Base-by-base conservation (phyloP, 1,140 invertebrate genomes). In the Drosophila cardini region DNA sequence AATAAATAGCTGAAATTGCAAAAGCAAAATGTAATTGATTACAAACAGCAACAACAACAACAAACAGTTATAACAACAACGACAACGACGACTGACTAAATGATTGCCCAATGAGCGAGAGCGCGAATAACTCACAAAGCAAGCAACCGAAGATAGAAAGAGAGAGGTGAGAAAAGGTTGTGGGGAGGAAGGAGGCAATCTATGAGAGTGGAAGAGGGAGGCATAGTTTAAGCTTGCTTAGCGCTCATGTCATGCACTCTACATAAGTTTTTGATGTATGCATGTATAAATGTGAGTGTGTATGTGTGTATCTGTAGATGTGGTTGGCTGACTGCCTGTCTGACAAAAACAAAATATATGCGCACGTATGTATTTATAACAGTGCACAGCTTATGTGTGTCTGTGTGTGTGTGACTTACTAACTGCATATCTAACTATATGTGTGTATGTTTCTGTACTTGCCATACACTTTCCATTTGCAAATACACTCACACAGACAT, bases 1-100 rank as follows among this genome's bases (percentile, higher is more conserved):
- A 86, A 86, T 86, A 86, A 89, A 87, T 87, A 87, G 79, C 83
- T 87, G 65, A 89, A 87, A 89, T 89, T 87, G 83, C 83, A 87
- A 87, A 82, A 83, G 84, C 84, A 68, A 87, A 87, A 76, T 87
- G 83, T 87, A 87, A 87, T 87, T 87, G 83, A 87, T 87, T 87
- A 87, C 80, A 87, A 67, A 65, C 78, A 79, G 82, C 76, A 73
- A 78, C 69, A 72, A 61, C 64, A 70, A 58, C 26, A 63, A 68
- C 36, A 72, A 42, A 45, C 32, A 61, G 26, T 40, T 50, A 13
- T 11, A 73, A 16, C 52, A 64, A 53, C 32, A 62, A 50, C 52
- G 15, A 50, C 63, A 30, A 36, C 58, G 50, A 72, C 73, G 53
- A 63, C 76, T 84, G 65, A 61, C 84, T 86, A 86, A 87, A 89